Evolutionary conservation across 2,797 vertebrate species (phyloP), one percentile per base, ranked within the genome.

Genomic region (Paratrypauchen microcephalus): DNA sequence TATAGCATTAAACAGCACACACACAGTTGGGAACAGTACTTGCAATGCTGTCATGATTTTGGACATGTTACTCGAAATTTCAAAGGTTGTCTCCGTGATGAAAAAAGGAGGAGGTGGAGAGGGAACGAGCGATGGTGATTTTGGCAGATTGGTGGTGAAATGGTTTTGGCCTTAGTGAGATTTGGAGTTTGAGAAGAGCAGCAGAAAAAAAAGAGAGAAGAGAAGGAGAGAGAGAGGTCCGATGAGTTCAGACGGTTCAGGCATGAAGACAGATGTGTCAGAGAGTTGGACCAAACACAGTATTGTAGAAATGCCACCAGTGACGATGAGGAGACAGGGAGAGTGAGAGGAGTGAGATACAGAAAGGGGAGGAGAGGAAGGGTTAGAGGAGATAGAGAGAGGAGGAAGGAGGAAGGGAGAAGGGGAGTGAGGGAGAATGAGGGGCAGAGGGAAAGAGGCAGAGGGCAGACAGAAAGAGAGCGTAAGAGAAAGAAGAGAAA

Each of bases 21-120:
- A 30, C 30, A 36, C 32, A 9, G 32, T 2, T 0, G 8, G 32
- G 36, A 45, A 24, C 60, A 41, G 26, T 3, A 12, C 36, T 23
- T 11, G 12, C 4, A 15, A 3, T 4, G n/a, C 12, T 15, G 1
- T 11, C 39, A 24, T 45, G n/a, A 24, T 45, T 69, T 75, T 76
- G 57, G 81, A 74, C 32, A 36, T 39, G 70, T 74, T 63, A 52
- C 75, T 75, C 76, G 69, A 55, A 39, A 80, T 68, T 73, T 82
- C 83, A 71, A 75, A 82, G 86, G 82, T 90, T 79, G 87, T 90
- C 88, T 89, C 81, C 88, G 89, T 90, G 91, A 92, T 88, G 85
- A 88, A 87, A 87, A 75, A 79, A 8, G 32, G 32, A 36, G 74
- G 64, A 87, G 83, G 88, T 83, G 84, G 67, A 79, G 80, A 81